These are phyloP conservation scores for Parazoanthus swiftii DNA, from an alignment of 92 coral and sea anemone species.

Conservation along the genomic window DNA sequence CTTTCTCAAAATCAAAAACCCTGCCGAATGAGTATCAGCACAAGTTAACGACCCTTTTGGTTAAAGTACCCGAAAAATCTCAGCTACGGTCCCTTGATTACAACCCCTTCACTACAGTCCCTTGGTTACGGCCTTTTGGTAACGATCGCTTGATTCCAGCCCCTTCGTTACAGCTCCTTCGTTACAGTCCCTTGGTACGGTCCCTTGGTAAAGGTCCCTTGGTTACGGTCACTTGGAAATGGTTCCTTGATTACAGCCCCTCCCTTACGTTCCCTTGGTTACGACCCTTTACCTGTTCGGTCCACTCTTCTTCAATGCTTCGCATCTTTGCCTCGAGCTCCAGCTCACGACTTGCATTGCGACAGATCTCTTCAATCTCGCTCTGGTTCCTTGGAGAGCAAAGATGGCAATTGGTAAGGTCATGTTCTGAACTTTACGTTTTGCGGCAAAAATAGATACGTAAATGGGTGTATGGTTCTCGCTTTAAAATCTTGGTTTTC, in stretches of 20 bases:
- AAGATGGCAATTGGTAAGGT: not conserved
- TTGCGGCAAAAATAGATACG: too few relatives aligned
- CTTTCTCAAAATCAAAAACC: too few relatives aligned
- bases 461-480: too few relatives aligned
- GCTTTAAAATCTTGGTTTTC: too few relatives aligned
- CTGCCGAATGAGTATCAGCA: too few relatives aligned
- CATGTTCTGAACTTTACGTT: too few relatives aligned
- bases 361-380: conserved; percentile 88
- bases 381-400: conserved; percentile 64
- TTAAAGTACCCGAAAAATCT: too few relatives aligned
- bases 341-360: conserved; percentile 96
- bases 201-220: not conserved
- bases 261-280: not conserved
- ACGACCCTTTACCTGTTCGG: conserved; percentile 78
- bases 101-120: too few relatives aligned
- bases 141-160: not conserved
- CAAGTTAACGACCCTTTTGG: too few relatives aligned
- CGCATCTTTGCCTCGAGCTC: conserved; percentile 96
- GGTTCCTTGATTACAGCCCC: not conserved
- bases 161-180: not conserved
- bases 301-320: conserved; percentile 98
- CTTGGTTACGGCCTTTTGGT: not conserved
- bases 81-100: too few relatives aligned
- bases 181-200: not conserved
- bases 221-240: not conserved